Base-by-base conservation (phyloP, 2,113 vertebrate genomes). In the Varanus komodoensis region DNA sequence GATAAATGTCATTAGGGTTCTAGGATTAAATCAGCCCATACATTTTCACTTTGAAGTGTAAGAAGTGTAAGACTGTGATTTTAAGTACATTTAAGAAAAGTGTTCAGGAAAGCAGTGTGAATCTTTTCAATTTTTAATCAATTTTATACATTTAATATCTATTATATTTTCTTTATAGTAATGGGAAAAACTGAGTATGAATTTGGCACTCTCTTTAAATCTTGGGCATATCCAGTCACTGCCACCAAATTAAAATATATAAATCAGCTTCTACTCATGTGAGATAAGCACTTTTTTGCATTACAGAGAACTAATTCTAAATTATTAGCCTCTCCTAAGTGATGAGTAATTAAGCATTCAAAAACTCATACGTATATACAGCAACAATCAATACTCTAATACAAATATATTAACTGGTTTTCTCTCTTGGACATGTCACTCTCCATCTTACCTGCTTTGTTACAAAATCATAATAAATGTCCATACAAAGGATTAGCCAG, bases 1-100 rank as follows among this genome's bases (percentile, higher is more conserved):
- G 48, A 69, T 54, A 87, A 84, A 57, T 4, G 2, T 88, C 74
- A 85, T 87, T 2, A 2, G 52, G 82, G 73, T 79, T 85, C 38
- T 74, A 57, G 32, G 54, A 84, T 85, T 71, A 88, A 87, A 84
- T n/a, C 21, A 83, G 54, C 61, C 75, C 52, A 85, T n/a, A 78
- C 2, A 67, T 3, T 73, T 74, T 79, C 29, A 17, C 14, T 61
- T 88, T 82, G 77, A 73, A 61, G 34, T 34, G 64, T 74, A 88
- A 12, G 78, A 84, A 21, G 52, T 74, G 67, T 29, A 91, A 80
- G 80, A 57, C 64, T 71, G 27, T 83, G 25, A 25, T 69, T 78
- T 90, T 71, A 90, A 54, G 71, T 54, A 57, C 15, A 48, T 68
- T 90, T 90, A 44, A 68, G 48, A 4, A 85, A n/a, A n/a, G 21